Evolutionary conservation across 92 coral and sea anemone genomes (phyloP).

Genomic region (Meandrina meandrites): DNA sequence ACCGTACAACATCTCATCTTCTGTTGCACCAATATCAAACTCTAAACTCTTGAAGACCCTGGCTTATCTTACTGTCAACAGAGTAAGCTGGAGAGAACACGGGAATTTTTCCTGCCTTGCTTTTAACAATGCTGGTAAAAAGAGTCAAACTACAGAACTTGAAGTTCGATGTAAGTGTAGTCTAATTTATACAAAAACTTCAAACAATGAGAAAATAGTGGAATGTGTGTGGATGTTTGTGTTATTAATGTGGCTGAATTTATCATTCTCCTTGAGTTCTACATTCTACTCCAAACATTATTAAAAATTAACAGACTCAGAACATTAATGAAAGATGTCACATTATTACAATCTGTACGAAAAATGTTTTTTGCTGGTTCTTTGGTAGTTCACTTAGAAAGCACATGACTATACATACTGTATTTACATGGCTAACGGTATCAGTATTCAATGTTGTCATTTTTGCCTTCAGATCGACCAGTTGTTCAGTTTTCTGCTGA

Average conservation of each 20-base stretch:
- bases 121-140: slow-evolving; percentile 63
- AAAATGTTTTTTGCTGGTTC: no score
- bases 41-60: slow-evolving; percentile 25
- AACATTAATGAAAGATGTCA: background rate
- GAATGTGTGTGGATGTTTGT: no score
- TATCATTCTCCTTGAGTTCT: no score
- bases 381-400: no score
- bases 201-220: no score
- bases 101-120: slow-evolving; percentile 59
- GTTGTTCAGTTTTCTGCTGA: slow-evolving; percentile 60
- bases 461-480: slow-evolving; percentile 69
- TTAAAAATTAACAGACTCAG: no score
- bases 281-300: no score
- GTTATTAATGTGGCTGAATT: no score
- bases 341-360: background rate
- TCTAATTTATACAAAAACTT: background rate
- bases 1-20: slow-evolving; percentile 41
- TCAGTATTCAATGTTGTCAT: no score
- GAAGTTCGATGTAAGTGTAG: slow-evolving; percentile 63
- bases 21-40: background rate
- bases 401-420: no score
- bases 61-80: slow-evolving; percentile 23
- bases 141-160: slow-evolving; percentile 41
- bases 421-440: no score
- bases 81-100: slow-evolving; percentile 55